Evolutionary conservation across 2,113 vertebrate genomes (phyloP), one percentile per base, ranked within the genome.

Genomic region (Neotoma lepida): DNA sequence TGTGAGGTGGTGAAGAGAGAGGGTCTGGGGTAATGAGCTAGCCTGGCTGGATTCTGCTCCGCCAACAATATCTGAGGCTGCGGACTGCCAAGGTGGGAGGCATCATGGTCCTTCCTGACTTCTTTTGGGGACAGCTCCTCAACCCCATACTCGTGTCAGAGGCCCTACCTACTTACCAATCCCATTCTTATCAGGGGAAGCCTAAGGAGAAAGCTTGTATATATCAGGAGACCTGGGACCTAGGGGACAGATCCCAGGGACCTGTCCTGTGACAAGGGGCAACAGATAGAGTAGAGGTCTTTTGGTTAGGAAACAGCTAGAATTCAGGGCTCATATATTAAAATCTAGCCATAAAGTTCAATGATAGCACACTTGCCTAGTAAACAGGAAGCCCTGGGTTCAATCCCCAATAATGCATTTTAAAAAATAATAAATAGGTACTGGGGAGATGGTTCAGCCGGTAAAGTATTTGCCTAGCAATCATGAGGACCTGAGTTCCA

Each of bases 1-100:
- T 80, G 87, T 41, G 90, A 93, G 86, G 88, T 13, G 88, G 94
- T 35, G 94, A 86, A 94, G 51, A 33, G 49, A 92, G 90, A 35
- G 44, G 39, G 44, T 41, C n/a, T 10, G 2, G 81, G 58, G 56
- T 92, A 89, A 90, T 44, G 90, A 96, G 90, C 86, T 73, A 39
- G 88, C 93, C 71, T 51, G 18, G 35, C 77, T 63, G 33, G 58
- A 54, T 88, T 86, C 61, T 61, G 64, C 68, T 93, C 63, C 63
- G 68, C 54, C 41, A 30, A 82, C 81, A 41, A 77, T 35, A 58
- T 77, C 87, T 44, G 89, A 41, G 86, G 86, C 73, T 82, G 28
- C 49, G 82, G 63, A 51, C 2, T 86, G 82, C 63, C 22, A 14
- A 9, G 30, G 9, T 46, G 26, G 35, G 86, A 66, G 64, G 80